Evolutionary conservation across 2,797 vertebrate genomes (phyloP).

Genomic region (Choloepus didactylus): DNA sequence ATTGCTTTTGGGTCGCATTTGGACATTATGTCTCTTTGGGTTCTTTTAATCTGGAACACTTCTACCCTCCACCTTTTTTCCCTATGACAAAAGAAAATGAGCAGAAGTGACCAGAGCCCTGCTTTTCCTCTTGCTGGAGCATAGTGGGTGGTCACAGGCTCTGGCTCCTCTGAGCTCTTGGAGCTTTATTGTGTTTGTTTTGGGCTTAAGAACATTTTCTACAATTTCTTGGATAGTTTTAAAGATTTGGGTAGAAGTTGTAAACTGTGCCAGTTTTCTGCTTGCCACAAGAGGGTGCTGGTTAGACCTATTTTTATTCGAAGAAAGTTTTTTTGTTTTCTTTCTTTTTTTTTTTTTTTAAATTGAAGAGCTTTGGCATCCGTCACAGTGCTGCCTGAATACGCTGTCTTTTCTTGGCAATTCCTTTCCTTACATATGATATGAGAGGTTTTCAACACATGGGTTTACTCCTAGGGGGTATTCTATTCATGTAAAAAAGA

Average conservation of each 20-base stretch:
- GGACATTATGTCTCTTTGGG: not conserved
- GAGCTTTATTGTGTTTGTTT: not conserved
- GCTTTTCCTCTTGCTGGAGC: not conserved
- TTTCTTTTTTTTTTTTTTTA: not conserved
- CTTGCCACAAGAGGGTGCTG: constrained; percentile 83
- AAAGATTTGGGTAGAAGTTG: not conserved
- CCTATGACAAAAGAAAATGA: not conserved
- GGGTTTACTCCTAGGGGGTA: not conserved
- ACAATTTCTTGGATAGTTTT: not conserved
- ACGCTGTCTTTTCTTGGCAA: not conserved
- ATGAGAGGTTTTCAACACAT: not conserved
- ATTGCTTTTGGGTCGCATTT: not conserved
- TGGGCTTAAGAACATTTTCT: not conserved
- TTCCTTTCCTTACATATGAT: not conserved
- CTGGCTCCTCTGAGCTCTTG: not conserved
- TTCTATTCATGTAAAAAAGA: not conserved
- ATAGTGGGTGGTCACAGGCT: not conserved
- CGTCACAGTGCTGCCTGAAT: not conserved
- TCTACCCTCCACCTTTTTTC: not conserved
- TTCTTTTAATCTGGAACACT: not conserved
- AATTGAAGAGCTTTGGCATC: not conserved
- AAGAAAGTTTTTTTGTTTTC: not conserved
- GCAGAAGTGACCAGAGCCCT: not conserved
- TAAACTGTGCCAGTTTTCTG: constrained; percentile 29
- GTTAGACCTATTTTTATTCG: not conserved